phyloP scores from a whole-genome alignment of 2,888 invertebrate species.

The Microctonus brassicae region DNA sequence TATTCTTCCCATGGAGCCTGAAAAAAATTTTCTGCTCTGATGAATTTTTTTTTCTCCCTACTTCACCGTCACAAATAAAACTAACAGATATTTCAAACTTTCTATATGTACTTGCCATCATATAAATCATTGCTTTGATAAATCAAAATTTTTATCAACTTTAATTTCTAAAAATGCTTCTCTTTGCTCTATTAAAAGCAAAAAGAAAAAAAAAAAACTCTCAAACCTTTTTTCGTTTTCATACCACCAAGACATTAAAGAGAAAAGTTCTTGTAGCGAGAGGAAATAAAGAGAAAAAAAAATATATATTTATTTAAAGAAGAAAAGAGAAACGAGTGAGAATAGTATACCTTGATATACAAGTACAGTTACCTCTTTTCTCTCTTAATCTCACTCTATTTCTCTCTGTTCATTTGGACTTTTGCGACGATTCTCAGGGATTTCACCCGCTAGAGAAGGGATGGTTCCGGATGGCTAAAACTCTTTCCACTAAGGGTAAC shows the following conservation, averaged over 20 bases:
- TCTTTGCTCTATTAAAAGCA: no score
- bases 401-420: not conserved
- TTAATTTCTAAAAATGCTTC: no score
- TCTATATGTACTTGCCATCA: no score
- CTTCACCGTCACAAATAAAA: no score
- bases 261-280: not conserved
- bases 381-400: not conserved
- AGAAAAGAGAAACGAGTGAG: not conserved
- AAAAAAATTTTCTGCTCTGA: no score
- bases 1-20: no score
- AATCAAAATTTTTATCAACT: not conserved
- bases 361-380: not conserved
- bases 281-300: not conserved
- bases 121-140: no score
- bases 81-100: no score
- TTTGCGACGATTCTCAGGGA: conserved; percentile 25
- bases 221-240: no score
- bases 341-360: not conserved
- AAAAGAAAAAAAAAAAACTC: no score
- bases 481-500: conserved; percentile 28
- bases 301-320: not conserved
- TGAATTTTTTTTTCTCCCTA: no score
- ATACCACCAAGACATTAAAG: not conserved
- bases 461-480: conserved; percentile 30
- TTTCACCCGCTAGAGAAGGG: conserved; percentile 27